Conservation (phyloP, 2,113 vertebrate species). For the Zootoca vivipara region DNA sequence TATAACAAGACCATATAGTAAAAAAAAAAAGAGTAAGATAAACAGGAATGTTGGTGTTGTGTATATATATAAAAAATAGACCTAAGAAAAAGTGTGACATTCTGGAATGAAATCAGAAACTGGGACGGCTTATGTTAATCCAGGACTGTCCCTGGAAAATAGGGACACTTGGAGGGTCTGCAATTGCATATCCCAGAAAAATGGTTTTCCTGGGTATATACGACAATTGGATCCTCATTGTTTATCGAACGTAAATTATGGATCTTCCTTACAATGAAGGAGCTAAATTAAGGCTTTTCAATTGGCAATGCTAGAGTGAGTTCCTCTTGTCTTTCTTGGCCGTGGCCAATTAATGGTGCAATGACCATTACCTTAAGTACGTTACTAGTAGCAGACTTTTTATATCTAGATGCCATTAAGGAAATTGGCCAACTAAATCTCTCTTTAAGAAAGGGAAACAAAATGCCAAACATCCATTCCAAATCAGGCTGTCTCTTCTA, state of each 20-base stretch:
- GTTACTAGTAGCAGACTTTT: constrained; percentile 44
- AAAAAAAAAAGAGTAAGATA: neutral
- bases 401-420: constrained; percentile 22
- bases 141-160: too few species aligned
- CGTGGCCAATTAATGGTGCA: constrained; percentile 48
- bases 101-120: too few species aligned
- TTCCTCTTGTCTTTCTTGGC: constrained; percentile 31
- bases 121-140: too few species aligned
- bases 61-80: constrained; percentile 11
- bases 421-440: constrained; percentile 17
- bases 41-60: neutral
- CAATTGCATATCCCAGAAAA: neutral
- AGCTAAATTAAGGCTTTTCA: constrained; percentile 35
- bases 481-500: neutral
- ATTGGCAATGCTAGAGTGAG: constrained; percentile 28
- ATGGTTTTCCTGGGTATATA: neutral
- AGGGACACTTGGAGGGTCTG: too few species aligned
- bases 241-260: neutral
- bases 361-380: constrained; percentile 20
- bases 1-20: neutral
- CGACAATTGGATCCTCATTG: constrained; percentile 12
- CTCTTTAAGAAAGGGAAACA: neutral
- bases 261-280: constrained; percentile 27
- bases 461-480: rapidly evolving
- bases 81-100: too few species aligned